Base-by-base conservation (phyloP, 2,113 vertebrate genomes). In the Suncus etruscus region DNA sequence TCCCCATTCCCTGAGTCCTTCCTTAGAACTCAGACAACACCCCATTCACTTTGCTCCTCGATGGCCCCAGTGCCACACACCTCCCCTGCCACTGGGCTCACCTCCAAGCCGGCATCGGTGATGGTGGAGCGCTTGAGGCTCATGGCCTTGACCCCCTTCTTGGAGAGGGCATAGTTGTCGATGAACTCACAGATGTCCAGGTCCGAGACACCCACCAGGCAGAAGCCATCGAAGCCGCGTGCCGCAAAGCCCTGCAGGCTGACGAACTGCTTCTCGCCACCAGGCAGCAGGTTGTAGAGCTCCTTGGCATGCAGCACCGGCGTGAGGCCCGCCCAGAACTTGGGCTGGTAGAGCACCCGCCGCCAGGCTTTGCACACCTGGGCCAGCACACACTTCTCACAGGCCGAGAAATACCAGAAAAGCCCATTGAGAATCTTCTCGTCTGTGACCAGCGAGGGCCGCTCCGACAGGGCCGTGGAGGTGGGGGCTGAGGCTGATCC, bases 101-200 rank as follows among this genome's bases (percentile, higher is more conserved):
- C 99, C 99, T 99, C 99, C 83, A 99, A 96, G 66, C 99, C 99
- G 0, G 99, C 99, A 0, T 99, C 99, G 0, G 99, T 99, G 97
- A 99, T 99, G 92, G 99, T 99, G 1, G 99, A 99, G 95, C 99
- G 98, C 97, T 99, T 99, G 95, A 99, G 98, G 95, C 99, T 99
- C 97, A 99, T 98, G 61, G 99, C 99, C 95, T 99, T 99, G 92
- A 99, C 99, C 0, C 99, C 99, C 95, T 99, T 99, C 98, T 99
- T 99, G 96, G 99, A 99, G 94, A 99, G 98, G 0, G 99, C 98
- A 29, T 99, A 99, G 98, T 99, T 99, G 97, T 99, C 99, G 92
- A 99, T 99, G 97, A 99, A 99, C 97, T 99, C 99, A 91, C 99
- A 99, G 98, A 99, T 99, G 98, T 99, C 99, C 97, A 99, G 97